Evolutionary conservation across 2,888 invertebrate genomes (phyloP).

Genomic region (Auanema sp.): DNA sequence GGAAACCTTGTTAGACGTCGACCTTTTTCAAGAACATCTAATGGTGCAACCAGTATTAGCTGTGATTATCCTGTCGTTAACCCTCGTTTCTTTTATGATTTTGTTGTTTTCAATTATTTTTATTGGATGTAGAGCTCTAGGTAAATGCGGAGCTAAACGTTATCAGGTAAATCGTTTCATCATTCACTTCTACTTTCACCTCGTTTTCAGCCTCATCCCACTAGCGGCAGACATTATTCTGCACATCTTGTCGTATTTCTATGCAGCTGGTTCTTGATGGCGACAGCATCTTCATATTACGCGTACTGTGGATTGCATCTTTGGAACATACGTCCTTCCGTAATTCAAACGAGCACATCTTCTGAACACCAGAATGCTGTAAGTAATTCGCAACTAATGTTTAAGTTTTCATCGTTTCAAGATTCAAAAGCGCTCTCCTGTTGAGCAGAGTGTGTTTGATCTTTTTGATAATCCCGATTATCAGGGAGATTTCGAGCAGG

Average conservation of each 20-base stretch:
- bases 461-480: slow-evolving; percentile 36
- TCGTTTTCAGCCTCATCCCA: slow-evolving; percentile 31
- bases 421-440: slow-evolving; percentile 7
- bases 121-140: slow-evolving; percentile 29
- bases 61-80: slow-evolving; percentile 24
- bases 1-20: slow-evolving; percentile 31
- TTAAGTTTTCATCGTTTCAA: background rate
- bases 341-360: background rate
- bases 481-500: slow-evolving; percentile 36
- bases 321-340: slow-evolving; percentile 9
- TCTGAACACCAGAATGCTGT: background rate
- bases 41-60: slow-evolving; percentile 35
- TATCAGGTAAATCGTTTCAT: slow-evolving; percentile 28
- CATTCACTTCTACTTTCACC: background rate
- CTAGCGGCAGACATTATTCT: slow-evolving; percentile 30
- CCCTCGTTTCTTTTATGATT: slow-evolving; percentile 22
- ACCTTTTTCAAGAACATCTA: slow-evolving; percentile 33
- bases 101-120: slow-evolving; percentile 29
- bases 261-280: slow-evolving; percentile 16
- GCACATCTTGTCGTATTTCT: slow-evolving; percentile 26
- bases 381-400: background rate
- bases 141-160: slow-evolving; percentile 38
- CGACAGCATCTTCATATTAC: slow-evolving; percentile 14
- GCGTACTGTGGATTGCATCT: slow-evolving; percentile 12
- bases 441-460: slow-evolving; percentile 23